phyloP scores from a whole-genome alignment of 2,888 invertebrate species.

The Mythimna loreyi region DNA sequence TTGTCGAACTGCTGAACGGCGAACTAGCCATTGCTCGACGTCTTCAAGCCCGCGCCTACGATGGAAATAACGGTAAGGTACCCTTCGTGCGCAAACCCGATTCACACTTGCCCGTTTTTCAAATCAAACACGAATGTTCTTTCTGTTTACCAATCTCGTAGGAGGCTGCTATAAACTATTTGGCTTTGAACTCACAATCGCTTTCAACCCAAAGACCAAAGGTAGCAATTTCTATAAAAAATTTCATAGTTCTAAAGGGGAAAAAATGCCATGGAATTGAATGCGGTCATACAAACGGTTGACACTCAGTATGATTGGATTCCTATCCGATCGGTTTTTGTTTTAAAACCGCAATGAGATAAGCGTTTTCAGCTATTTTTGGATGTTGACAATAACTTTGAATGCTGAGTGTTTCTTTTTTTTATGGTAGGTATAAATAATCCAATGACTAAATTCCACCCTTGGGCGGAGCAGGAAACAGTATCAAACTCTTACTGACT shows the following conservation, averaged over 20 bases:
- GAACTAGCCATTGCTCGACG: too few species aligned
- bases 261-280: constrained; percentile 6
- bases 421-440: too few species aligned
- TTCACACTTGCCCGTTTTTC: too few species aligned
- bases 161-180: neutral
- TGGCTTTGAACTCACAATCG: constrained; percentile 19
- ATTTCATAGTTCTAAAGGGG: constrained; percentile 32
- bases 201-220: constrained; percentile 2
- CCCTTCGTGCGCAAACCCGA: too few species aligned
- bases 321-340: constrained; percentile 23
- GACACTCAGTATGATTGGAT: constrained; percentile 44
- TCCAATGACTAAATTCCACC: too few species aligned
- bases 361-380: constrained; percentile 3
- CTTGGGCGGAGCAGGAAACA: too few species aligned
- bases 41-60: too few species aligned
- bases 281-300: constrained; percentile 20
- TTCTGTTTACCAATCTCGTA: neutral
- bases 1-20: too few species aligned
- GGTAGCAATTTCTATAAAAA: constrained; percentile 30
- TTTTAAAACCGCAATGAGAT: constrained; percentile 20
- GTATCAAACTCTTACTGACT: too few species aligned
- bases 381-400: neutral
- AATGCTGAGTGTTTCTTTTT: too few species aligned
- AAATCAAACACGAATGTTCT: neutral
- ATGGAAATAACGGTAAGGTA: too few species aligned